Evolutionary conservation across 2,888 invertebrate species (phyloP), one percentile per base, ranked within the genome.

Genomic region (Clepsis dumicolana): DNA sequence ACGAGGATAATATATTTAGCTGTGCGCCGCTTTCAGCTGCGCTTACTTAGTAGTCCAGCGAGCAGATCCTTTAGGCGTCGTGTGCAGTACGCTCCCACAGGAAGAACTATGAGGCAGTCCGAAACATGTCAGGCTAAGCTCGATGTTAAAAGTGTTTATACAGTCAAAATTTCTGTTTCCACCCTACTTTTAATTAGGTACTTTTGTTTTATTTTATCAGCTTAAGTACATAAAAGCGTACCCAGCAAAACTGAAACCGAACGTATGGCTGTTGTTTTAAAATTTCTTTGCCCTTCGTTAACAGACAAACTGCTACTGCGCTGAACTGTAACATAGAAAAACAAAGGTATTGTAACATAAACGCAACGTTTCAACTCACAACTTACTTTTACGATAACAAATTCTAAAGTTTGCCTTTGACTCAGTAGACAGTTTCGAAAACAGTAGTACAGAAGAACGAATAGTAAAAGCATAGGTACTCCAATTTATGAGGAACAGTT

Each of bases 391-490:
- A 52, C 65, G 29, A 59, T 21, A 52, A 12, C 29, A 21, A 60
- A 65, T 60, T 59, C 35, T 57, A 18, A 64, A 65, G 59, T 59
- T 65, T 50, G 18, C 38, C 35, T 16, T 64, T 48, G 56, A 4
- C 8, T 4, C 50, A 52, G 57, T 50, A 25, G 1, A 52, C 35
- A 38, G 25, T 21, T 50, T 16, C 29, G 0, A 12, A 14, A 59
- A 27, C 59, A 65, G 59, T 59, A 65, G 16, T 48, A 8, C 12
- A 18, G 18, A n/a, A n/a, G n/a, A n/a, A n/a, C n/a, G n/a, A n/a
- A n/a, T n/a, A n/a, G 32, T 32, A 32, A 2, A 32, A 1, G 1
- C 32, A 32, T 8, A 32, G 32, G 8, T 32, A 32, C 8, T 0
- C 8, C 7, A n/a, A n/a, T n/a, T n/a, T n/a, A n/a, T n/a, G n/a